A percentile compares a stretch with the other conserved stretches of the same genome.
These are phyloP conservation scores for Hydra vulgaris DNA, from an alignment of 30 jellyfish, hydroid and myxozoan species.

Conservation along the genomic window DNA sequence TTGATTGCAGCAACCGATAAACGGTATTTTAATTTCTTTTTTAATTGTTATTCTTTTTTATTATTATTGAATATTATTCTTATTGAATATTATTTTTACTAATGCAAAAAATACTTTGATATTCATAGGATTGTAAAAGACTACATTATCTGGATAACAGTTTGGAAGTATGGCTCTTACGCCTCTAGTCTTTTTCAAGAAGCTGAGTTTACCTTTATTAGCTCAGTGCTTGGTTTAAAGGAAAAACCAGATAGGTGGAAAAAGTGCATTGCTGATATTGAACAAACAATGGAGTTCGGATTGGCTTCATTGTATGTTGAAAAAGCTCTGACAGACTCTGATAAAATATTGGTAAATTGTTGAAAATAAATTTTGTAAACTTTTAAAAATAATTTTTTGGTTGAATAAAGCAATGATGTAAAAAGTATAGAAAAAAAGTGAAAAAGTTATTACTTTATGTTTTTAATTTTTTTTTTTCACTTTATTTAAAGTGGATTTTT, in stretches of 20 bases:
- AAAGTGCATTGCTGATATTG: constrained; percentile 42
- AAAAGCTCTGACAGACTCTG: constrained; percentile 37
- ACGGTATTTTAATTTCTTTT: constrained; percentile 13
- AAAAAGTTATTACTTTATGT: too few species aligned
- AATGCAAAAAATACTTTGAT: not conserved
- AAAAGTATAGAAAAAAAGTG: too few species aligned
- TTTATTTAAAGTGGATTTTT: too few species aligned
- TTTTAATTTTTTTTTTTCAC: too few species aligned
- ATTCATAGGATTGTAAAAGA: constrained; percentile 23
- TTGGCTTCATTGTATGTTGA: constrained; percentile 52
- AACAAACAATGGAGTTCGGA: constrained; percentile 74
- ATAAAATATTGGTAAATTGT: constrained; percentile 47
- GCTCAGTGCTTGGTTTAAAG: constrained; percentile 24
- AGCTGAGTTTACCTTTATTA: constrained; percentile 16
- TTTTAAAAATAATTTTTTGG: too few species aligned
- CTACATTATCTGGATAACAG: constrained; percentile 17
- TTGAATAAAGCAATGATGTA: too few species aligned
- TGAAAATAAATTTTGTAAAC: too few species aligned
- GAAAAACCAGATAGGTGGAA: constrained; percentile 67
- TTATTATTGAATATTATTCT: too few species aligned
- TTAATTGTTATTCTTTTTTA: not conserved
- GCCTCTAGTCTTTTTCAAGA: constrained; percentile 23
- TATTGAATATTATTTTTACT: too few species aligned
- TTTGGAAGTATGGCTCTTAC: constrained; percentile 30
- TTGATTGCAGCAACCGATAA: constrained; percentile 1